Evolutionary conservation across 2,113 vertebrate genomes (phyloP).

Genomic region (Thomomys bottae): DNA sequence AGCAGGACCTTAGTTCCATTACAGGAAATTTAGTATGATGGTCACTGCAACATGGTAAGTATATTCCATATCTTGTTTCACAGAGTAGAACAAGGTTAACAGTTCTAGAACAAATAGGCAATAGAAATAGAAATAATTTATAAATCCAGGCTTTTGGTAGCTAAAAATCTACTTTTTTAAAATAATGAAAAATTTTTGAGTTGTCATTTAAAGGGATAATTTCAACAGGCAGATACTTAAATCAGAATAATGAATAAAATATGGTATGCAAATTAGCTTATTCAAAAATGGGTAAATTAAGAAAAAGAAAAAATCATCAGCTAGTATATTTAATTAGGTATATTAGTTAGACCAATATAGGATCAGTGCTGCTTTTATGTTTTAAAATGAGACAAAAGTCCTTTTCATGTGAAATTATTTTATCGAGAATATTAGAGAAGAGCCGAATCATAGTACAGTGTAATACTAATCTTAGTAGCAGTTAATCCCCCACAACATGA

Average conservation of each 20-base stretch:
- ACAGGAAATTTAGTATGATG: conserved; percentile 40
- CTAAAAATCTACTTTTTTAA: conserved; percentile 9
- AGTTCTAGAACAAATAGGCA: conserved; percentile 38
- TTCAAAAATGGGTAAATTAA: background rate
- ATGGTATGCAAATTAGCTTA: conserved; percentile 8
- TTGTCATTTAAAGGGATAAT: conserved; percentile 9
- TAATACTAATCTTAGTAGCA: background rate
- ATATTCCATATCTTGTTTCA: conserved; percentile 3
- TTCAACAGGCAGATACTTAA: background rate
- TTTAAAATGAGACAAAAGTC: conserved; percentile 20
- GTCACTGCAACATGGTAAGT: conserved; percentile 34
- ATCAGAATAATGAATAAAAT: conserved; percentile 24
- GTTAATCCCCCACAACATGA: background rate
- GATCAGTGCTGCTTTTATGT: background rate
- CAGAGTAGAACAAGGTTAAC: background rate
- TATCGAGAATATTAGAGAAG: conserved; percentile 25
- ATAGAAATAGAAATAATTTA: conserved; percentile 15
- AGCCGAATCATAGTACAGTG: background rate
- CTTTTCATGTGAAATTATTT: conserved; percentile 17
- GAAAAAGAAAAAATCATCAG: background rate
- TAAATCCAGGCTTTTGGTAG: background rate
- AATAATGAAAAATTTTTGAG: background rate
- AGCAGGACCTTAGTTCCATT: conserved; percentile 18
- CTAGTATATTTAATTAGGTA: background rate
- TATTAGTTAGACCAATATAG: background rate